A percentile compares a stretch with the other conserved stretches of the same genome.
These are phyloP conservation scores for Sardina pilchardus DNA, from an alignment of 2,113 vertebrate species.

Conservation along the genomic window DNA sequence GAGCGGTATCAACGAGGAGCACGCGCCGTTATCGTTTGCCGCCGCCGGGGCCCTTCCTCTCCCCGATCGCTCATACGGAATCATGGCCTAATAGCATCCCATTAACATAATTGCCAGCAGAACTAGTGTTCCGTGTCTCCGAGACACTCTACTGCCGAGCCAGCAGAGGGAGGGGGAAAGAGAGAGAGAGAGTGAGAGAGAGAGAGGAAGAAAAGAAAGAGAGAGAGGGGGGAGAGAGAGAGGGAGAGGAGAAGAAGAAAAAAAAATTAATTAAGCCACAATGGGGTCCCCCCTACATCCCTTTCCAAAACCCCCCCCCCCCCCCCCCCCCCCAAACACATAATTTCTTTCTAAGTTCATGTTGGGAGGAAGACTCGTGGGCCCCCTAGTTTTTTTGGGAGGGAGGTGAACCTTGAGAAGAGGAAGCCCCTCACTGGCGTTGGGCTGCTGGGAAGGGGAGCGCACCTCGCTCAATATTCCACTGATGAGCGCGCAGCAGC, in stretches of 20 bases:
- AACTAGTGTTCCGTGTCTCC: conserved; percentile 97
- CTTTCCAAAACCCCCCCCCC: conserved; percentile 43
- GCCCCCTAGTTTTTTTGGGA: conserved; percentile 47
- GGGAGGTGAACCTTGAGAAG: conserved; percentile 58
- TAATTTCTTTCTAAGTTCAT: conserved; percentile 46
- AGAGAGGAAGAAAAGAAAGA: conserved; percentile 69
- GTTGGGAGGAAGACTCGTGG: conserved; percentile 28
- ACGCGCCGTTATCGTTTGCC: conserved; percentile 89
- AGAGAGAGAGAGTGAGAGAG: conserved; percentile 66
- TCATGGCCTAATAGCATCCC: conserved; percentile 98
- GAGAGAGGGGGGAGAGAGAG: conserved; percentile 63
- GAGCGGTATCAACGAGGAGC: conserved; percentile 90
- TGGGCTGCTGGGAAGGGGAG: conserved; percentile 30
- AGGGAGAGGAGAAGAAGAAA: conserved; percentile 42
- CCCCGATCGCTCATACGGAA: conserved; percentile 98
- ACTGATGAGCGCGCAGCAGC: conserved; percentile 74
- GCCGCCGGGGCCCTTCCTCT: conserved; percentile 70
- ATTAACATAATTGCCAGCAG: conserved; percentile 99
- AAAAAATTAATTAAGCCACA: conserved; percentile 68
- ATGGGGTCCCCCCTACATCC: conserved; percentile 51
- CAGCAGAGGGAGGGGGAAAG: conserved; percentile 74
- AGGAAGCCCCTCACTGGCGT: conserved; percentile 38
- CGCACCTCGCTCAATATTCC: conserved; percentile 60
- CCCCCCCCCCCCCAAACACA: conserved; percentile 46
- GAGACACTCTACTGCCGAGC: conserved; percentile 90